Base-by-base conservation (phyloP, 2,113 vertebrate genomes). In the Dasyprocta punctata region DNA sequence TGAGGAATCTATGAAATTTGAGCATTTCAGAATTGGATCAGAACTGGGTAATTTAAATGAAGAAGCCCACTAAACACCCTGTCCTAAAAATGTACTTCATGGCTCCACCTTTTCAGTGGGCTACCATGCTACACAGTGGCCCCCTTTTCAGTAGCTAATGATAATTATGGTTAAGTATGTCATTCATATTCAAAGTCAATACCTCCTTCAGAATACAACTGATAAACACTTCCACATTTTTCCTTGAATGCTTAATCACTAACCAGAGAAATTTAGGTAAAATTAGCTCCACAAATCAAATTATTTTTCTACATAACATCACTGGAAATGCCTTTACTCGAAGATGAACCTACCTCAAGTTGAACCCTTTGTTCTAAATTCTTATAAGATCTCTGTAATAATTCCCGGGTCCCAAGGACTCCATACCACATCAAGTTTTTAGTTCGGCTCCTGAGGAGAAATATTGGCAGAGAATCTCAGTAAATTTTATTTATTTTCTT, bases 381-480 rank as follows among this genome's bases (percentile, higher is more conserved):
- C 98, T 99, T 99, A 94, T 99, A 99, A 0, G 99, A 99, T 96
- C 99, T 99, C 98, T 99, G 99, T 84, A 99, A 98, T 24, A 99
- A 98, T 97, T 99, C 99, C 97, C 99, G 99, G 0, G 99, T 99
- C 82, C 99, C 99, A 98, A 99, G 98, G 84, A 99, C 99, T 28
- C 99, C 99, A 82, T 99, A 99, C 99, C 99, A 99, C 99, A 99
- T 99, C 99, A 99, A 99, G 97, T 99, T 99, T 98, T 99, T 99
- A 0, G 99, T 99, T 49, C 99, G 99, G 98, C 99, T 99, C 98
- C 99, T 99, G 97, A 86, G 98, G 83, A 82, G 5, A 98, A 86
- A 85, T 3, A 89, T 94, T 94, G 95, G 56, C 33, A 52, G 1
- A 81, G 0, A 87, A 20, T 88, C 96, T 78, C 71, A 96, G 85